Evolutionary conservation across 2,888 invertebrate genomes (phyloP).

Genomic region (Synergus umbraculus): DNA sequence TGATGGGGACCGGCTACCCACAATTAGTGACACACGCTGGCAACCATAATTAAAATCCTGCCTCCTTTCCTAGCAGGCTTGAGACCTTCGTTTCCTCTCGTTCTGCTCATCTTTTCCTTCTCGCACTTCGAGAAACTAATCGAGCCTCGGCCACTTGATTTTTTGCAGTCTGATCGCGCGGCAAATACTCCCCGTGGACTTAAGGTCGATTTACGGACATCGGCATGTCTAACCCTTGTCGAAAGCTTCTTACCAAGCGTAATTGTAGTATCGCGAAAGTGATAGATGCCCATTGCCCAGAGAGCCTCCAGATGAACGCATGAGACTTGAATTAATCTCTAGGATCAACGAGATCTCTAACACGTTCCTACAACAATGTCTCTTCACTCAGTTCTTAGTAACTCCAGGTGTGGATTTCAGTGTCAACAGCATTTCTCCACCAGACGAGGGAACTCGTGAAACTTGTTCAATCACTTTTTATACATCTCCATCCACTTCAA

Average conservation of each 20-base stretch:
- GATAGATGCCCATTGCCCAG: constrained; percentile 40
- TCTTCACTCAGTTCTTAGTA: constrained; percentile 10
- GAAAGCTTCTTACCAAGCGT: constrained; percentile 43
- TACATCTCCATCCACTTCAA: neutral
- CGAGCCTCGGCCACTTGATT: constrained; percentile 40
- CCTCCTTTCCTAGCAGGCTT: constrained; percentile 54
- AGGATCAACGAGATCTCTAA: constrained; percentile 23
- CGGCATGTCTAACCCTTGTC: constrained; percentile 43
- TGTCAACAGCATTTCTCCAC: constrained; percentile 38
- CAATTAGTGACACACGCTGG: constrained; percentile 70
- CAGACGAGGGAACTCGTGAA: constrained; percentile 24
- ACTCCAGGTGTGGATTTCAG: constrained; percentile 33
- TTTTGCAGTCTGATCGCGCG: constrained; percentile 38
- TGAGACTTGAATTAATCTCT: constrained; percentile 23
- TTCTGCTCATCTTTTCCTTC: constrained; percentile 44
- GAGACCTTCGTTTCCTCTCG: constrained; percentile 34
- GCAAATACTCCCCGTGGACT: constrained; percentile 45
- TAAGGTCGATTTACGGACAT: constrained; percentile 44
- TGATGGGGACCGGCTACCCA: constrained; percentile 65
- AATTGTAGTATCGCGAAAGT: constrained; percentile 43
- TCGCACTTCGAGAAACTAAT: constrained; percentile 41
- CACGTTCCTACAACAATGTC: constrained; percentile 36
- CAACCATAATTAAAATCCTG: constrained; percentile 70
- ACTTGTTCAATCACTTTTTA: constrained; percentile 36
- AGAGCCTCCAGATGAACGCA: constrained; percentile 22